Percentiles rank a stretch among this genome's conserved stretches.
Evolutionary conservation across 1,140 invertebrate species (phyloP).

Genomic region (Protaetia brevitarsis): DNA sequence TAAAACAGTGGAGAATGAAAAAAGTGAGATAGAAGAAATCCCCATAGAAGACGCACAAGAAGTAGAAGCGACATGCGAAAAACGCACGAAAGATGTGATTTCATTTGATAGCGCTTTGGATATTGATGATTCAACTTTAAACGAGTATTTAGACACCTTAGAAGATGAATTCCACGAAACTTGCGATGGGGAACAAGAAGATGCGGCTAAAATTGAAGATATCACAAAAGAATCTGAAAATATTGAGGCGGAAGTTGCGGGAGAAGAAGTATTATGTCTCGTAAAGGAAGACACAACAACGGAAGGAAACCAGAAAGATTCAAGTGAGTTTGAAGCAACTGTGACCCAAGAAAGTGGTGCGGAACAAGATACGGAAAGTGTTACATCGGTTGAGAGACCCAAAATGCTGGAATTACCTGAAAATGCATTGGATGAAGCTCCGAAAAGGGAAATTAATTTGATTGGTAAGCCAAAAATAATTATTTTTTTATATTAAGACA

Average conservation of each 20-base stretch:
- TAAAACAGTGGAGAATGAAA: neutral
- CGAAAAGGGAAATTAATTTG: constrained; percentile 10
- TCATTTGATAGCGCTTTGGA: neutral
- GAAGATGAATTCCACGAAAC: constrained; percentile 16
- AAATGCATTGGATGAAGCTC: neutral
- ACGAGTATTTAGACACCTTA: constrained; percentile 1
- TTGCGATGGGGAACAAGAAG: neutral
- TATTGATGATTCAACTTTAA: constrained; percentile 1
- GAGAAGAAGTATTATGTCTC: neutral
- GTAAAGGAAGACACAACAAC: neutral
- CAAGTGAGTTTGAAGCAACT: neutral
- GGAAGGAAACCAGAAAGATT: neutral
- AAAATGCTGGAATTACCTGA: neutral
- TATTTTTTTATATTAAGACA: no score
- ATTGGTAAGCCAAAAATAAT: no score
- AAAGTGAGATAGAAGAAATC: neutral
- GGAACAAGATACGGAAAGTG: neutral
- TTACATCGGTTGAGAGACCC: constrained; percentile 1
- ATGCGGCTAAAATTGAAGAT: neutral
- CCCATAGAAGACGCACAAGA: neutral
- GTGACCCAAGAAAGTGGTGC: neutral
- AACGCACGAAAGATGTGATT: neutral
- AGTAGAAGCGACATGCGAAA: neutral
- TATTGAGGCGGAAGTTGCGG: neutral
- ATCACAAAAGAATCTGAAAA: neutral